Evolutionary conservation across 2,888 invertebrate species (phyloP).

Genomic region (Agriopis marginaria): DNA sequence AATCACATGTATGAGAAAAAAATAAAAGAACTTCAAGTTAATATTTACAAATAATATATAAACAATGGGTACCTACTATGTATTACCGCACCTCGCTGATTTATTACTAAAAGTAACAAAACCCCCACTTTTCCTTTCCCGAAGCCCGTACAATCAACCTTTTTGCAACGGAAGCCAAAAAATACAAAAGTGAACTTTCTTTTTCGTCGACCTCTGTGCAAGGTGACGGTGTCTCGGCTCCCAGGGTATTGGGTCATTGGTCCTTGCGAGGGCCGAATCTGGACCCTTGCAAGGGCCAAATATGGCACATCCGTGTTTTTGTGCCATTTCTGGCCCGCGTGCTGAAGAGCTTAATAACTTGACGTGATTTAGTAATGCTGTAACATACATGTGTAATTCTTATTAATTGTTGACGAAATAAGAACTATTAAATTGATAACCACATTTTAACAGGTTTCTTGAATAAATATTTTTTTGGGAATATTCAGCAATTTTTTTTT

Average conservation of each 20-base stretch:
- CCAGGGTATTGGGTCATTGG: constrained; percentile 64
- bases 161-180: constrained; percentile 43
- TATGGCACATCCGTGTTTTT: constrained; percentile 49
- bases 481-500: no score
- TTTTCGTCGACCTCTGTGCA: constrained; percentile 45
- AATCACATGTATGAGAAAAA: no score
- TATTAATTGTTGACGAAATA: not conserved
- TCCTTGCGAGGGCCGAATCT: constrained; percentile 61
- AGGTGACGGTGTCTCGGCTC: constrained; percentile 39
- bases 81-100: not conserved
- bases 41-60: not conserved
- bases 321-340: constrained; percentile 33
- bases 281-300: constrained; percentile 59
- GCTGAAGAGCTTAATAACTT: constrained; percentile 33
- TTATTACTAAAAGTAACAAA: constrained; percentile 33
- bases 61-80: not conserved
- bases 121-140: constrained; percentile 38
- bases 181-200: constrained; percentile 43
- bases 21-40: not conserved
- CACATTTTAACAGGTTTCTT: no score
- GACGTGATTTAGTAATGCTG: constrained; percentile 19
- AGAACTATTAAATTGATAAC: no score
- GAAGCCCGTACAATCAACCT: constrained; percentile 39
- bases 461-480: no score
- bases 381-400: constrained; percentile 17